These are phyloP conservation scores for Calyptommatus sinebrachiatus DNA, from an alignment of 2,113 vertebrate species.

Conservation along the genomic window DNA sequence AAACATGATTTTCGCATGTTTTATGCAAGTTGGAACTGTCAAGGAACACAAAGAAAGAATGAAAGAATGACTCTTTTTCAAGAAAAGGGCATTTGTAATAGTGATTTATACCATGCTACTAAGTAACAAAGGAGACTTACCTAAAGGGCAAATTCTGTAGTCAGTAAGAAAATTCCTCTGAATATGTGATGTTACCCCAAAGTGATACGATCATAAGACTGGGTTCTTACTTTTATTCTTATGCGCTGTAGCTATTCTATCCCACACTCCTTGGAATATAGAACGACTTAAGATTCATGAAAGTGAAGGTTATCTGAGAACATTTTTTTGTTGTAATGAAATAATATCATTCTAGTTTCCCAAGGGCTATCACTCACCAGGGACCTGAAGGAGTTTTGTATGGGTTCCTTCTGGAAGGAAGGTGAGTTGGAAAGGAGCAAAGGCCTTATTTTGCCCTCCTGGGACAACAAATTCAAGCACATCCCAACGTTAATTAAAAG, in stretches of 20 bases:
- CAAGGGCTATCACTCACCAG: not conserved
- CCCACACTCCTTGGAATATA: not conserved
- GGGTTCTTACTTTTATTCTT: not conserved
- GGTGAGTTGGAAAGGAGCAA: too few relatives aligned
- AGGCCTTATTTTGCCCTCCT: slow-evolving; percentile 10
- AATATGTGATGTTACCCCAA: slow-evolving; percentile 23
- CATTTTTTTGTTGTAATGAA: not conserved
- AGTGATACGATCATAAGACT: not conserved
- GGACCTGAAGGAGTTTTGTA: not conserved
- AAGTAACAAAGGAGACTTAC: slow-evolving; percentile 56
- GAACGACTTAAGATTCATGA: not conserved
- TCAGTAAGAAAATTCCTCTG: slow-evolving; percentile 24
- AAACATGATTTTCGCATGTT: slow-evolving; percentile 60
- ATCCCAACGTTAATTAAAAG: slow-evolving; percentile 13
- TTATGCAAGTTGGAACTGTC: slow-evolving; percentile 62
- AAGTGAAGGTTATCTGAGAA: not conserved
- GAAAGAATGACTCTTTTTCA: slow-evolving; percentile 59
- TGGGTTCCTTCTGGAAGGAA: not conserved
- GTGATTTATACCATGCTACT: slow-evolving; percentile 61
- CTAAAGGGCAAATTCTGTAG: slow-evolving; percentile 59
- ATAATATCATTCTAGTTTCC: not conserved
- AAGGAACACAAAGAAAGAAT: slow-evolving; percentile 59
- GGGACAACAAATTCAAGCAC: slow-evolving; percentile 28
- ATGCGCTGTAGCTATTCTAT: not conserved
- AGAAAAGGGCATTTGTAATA: slow-evolving; percentile 64